Conservation (phyloP, 2,113 vertebrate species). For the Ceyx margarethae region DNA sequence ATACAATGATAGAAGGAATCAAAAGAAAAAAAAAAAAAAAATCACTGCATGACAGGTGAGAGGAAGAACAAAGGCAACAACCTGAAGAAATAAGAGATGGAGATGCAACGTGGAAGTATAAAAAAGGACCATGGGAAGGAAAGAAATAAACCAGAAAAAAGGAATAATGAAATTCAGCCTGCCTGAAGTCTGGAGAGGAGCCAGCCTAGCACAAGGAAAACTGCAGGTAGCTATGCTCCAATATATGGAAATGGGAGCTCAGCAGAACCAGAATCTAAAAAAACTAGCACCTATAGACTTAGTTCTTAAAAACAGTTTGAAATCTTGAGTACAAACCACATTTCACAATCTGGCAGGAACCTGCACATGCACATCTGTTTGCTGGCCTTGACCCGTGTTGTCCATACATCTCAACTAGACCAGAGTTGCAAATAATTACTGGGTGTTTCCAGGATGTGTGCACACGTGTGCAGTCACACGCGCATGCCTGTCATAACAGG, state of each 20-base stretch:
- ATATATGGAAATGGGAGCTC: neutral
- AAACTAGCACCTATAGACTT: neutral
- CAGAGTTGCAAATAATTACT: neutral
- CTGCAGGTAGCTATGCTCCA: neutral
- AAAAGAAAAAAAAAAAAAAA: neutral
- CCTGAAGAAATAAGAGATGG: neutral
- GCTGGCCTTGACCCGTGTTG: neutral
- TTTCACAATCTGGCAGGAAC: neutral
- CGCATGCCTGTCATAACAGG: neutral
- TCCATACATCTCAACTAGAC: neutral
- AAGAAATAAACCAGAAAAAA: neutral
- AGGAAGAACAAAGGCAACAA: neutral
- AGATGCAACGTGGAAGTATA: neutral
- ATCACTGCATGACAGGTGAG: neutral
- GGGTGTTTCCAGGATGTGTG: conserved; percentile 11
- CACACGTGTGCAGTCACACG: neutral
- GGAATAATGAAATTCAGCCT: neutral
- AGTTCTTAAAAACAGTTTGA: neutral
- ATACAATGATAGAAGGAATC: neutral
- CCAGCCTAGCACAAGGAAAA: neutral
- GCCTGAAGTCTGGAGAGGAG: neutral
- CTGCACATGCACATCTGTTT: neutral
- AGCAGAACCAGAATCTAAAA: neutral
- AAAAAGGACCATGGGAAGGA: neutral
- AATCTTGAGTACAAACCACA: neutral